These are phyloP conservation scores for Antennarius maculatus DNA, from an alignment of 2,797 vertebrate genomes.

Conservation along the genomic window DNA sequence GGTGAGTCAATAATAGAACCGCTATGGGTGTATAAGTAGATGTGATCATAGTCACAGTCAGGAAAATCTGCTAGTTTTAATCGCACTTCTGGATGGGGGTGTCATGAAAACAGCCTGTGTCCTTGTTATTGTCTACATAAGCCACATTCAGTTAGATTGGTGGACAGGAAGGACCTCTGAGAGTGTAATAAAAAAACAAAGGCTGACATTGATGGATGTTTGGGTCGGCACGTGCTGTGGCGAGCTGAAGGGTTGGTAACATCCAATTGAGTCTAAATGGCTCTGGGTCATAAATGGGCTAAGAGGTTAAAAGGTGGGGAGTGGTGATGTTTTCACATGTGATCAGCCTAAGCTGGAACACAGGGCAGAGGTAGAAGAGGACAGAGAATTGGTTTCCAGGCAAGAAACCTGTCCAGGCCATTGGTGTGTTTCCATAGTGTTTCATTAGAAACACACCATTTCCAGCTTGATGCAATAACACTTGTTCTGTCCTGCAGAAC, in stretches of 20 bases:
- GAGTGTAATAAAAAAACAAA: conserved; percentile 73
- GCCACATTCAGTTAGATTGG: conserved; percentile 61
- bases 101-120: conserved; percentile 84
- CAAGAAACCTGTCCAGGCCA: not conserved
- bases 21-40: conserved; percentile 55
- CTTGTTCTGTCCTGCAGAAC: too few relatives aligned
- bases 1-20: conserved; percentile 28
- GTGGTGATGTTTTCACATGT: conserved; percentile 61
- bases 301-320: conserved; percentile 73
- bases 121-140: conserved; percentile 89
- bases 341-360: conserved; percentile 65
- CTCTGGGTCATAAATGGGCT: conserved; percentile 78
- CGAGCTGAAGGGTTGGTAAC: conserved; percentile 77
- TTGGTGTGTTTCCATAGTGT: not conserved
- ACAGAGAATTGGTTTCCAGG: conserved; percentile 32
- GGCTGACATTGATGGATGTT: conserved; percentile 74
- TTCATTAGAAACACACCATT: not conserved
- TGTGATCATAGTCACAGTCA: conserved; percentile 59
- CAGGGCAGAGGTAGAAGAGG: conserved; percentile 38
- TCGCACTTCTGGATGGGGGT: conserved; percentile 88
- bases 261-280: conserved; percentile 81
- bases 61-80: conserved; percentile 92
- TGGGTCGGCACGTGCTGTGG: conserved; percentile 66
- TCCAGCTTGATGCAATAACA: not conserved
- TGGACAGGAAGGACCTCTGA: conserved; percentile 67